Evolutionary conservation across 2,113 vertebrate species (phyloP), one percentile per base, ranked within the genome.

Genomic region (Oreochromis niloticus): DNA sequence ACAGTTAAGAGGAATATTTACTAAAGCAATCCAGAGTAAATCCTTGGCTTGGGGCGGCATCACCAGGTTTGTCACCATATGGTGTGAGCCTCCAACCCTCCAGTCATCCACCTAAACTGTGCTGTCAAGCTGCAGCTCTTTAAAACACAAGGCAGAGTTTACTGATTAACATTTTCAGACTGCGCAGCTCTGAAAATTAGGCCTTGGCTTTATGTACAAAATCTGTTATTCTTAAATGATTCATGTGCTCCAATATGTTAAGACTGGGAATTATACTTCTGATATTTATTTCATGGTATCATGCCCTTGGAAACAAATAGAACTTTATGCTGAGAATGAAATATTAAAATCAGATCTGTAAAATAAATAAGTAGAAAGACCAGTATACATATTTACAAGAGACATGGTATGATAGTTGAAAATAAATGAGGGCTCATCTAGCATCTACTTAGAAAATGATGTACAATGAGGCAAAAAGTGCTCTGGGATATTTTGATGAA

Each of bases 371-470:
- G 93, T 95, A 93, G 95, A 95, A 96, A 93, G 93, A 95, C 93
- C 96, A 96, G 94, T 96, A 95, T 96, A 95, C 96, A 96, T 95
- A 96, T 96, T 96, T 95, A 96, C 96, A 96, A 96, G 95, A 96
- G 94, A 95, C 96, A 95, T 95, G 94, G 94, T 96, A 94, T 94
- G 93, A 95, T 95, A 95, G 95, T 92, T 93, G 95, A 96, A 95
- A 96, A 96, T 96, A 96, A 96, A 97, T 95, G 94, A 96, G 96
- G 91, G 57, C 91, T 96, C 94, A 94, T 96, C 94, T 90, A 85
- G 94, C 91, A 92, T 66, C 61, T 90, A 94, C 95, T 95, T 88
- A 91, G 92, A 94, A 95, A 96, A 94, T 93, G 93, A 96, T 96
- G 95, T 96, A 96, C 94, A 96, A 96, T 96, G 94, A 96, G 94